Conservation (phyloP, 2,797 vertebrate genomes). For the Labroides dimidiatus region DNA sequence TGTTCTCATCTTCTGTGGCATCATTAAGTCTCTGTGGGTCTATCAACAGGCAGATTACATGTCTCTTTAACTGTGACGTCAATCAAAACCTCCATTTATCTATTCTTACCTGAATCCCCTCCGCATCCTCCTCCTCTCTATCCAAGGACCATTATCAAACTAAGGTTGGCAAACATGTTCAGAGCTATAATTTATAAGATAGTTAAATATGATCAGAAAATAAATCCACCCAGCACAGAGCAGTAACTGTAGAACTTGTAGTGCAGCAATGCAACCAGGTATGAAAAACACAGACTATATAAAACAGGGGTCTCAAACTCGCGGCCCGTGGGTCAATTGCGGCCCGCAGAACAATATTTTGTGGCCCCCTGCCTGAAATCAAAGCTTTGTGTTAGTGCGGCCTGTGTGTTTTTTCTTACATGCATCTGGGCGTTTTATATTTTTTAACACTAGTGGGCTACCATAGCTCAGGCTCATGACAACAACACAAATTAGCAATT, state of each 20-base stretch:
- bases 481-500: too few species aligned
- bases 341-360: too few species aligned
- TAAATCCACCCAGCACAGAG: slow-evolving; percentile 12
- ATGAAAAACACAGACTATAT: too few species aligned
- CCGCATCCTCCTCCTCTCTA: slow-evolving; percentile 10
- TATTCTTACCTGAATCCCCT: slow-evolving; percentile 26
- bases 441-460: too few species aligned
- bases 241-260: not conserved
- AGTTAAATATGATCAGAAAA: slow-evolving; percentile 12
- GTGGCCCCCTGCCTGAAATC: too few species aligned
- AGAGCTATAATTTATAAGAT: slow-evolving; percentile 13
- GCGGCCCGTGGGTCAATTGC: too few species aligned
- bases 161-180: slow-evolving; percentile 27
- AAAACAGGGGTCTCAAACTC: too few species aligned
- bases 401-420: too few species aligned
- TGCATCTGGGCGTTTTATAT: too few species aligned
- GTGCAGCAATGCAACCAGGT: slow-evolving; percentile 4
- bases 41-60: slow-evolving; percentile 24
- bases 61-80: slow-evolving; percentile 10
- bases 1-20: not conserved
- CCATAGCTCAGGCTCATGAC: too few species aligned
- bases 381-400: too few species aligned
- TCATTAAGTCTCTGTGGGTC: slow-evolving; percentile 12
- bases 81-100: slow-evolving; percentile 40
- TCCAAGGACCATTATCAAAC: slow-evolving; percentile 25